phyloP scores from a whole-genome alignment of 2,888 invertebrate species.

The Graphium colonna region DNA sequence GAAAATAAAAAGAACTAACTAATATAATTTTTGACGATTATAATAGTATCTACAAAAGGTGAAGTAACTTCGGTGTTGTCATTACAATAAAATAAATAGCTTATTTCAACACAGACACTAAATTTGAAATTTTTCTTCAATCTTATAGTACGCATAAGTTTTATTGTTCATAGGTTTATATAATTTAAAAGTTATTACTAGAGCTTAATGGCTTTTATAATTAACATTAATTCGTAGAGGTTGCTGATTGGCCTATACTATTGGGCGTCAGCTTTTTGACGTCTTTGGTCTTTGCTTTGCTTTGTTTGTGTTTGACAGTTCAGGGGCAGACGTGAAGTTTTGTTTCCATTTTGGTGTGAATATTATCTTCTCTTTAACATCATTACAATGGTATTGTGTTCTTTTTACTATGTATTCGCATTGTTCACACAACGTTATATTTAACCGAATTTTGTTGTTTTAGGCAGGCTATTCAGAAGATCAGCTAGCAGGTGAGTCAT shows the following conservation, averaged over 20 bases:
- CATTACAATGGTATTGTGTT: constrained; percentile 7
- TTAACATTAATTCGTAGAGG: too few species aligned
- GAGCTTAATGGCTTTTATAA: too few species aligned
- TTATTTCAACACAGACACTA: too few species aligned
- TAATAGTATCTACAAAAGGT: too few species aligned
- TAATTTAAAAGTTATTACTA: too few species aligned
- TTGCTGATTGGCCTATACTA: not conserved
- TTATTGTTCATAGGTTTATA: too few species aligned
- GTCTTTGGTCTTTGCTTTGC: not conserved
- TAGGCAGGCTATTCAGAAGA: constrained; percentile 94
- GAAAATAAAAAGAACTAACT: too few species aligned
- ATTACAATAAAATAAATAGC: not conserved
- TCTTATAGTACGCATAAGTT: too few species aligned
- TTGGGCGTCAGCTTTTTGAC: not conserved
- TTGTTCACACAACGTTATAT: not conserved
- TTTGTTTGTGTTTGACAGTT: constrained; percentile 15
- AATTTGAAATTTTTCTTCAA: too few species aligned
- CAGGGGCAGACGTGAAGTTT: constrained; percentile 18
- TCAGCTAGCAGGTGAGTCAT: constrained; percentile 93
- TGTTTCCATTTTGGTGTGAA: constrained; percentile 4
- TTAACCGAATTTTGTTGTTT: constrained; percentile 43
- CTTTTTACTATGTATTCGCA: not conserved
- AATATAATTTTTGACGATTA: too few species aligned
- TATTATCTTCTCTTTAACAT: not conserved
- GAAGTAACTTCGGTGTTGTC: too few species aligned